Base-by-base conservation (phyloP, 2,113 vertebrate species). In the Neolamprologus sp. region DNA sequence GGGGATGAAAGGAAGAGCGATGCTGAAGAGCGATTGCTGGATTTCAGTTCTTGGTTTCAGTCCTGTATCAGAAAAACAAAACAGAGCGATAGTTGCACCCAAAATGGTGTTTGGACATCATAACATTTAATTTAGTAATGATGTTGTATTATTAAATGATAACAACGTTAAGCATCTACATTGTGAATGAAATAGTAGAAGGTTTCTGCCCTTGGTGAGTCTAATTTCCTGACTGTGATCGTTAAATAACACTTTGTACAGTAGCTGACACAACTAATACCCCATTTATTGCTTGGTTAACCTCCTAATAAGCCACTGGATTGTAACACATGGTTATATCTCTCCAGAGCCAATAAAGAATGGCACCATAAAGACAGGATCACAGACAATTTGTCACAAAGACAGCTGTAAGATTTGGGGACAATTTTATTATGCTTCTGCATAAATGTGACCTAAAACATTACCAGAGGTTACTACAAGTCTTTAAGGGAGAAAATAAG, bases 191-290 rank as follows among this genome's bases (percentile, higher is more conserved):
- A 84, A 45, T 2, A 47, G 21, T 26, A 13, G 60, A 47, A 49
- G 71, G 16, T 78, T 78, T 78, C 42, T 78, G 42, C 26, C 26
- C 26, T 19, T n/a, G 11, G 73, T 49, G 26, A 78, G 3, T 51
- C 73, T 78, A 51, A 51, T 71, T 54, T 58, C 42, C 42, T 60
- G 35, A n/a, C 37, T 49, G 37, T 75, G 75, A 79, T 86, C n/a
- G 33, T 88, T 87, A 90, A 91, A 88, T 89, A 85, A 89, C 71
- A 84, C 65, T 65, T 85, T 75, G 87, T 79, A 80, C 75, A 86
- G 37, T 33, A 14, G 31, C 84, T 88, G 81, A 90, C 90, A 89
- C 60, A 79, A 82, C 91, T 86, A 88, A 65, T 80, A 19, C 40
- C 87, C 71, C 37, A 88, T 94, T 91, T 89, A 85, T 31, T 63